Conservation (phyloP, 1,140 invertebrate genomes). For the Portunus trituberculatus region DNA sequence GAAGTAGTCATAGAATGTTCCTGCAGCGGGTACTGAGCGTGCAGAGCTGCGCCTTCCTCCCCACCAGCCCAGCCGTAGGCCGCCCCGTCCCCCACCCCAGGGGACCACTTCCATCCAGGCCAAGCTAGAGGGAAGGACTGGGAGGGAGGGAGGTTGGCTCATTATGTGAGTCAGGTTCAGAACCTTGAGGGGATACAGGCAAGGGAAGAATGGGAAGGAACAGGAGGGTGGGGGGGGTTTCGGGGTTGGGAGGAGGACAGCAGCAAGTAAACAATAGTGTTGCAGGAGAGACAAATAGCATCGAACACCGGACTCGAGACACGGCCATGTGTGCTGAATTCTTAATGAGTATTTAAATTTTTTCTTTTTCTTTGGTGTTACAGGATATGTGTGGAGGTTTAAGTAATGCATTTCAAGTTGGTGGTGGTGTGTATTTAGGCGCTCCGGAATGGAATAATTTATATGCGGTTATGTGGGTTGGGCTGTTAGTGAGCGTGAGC, state of each 20-base stretch:
- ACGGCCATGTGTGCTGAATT: neutral
- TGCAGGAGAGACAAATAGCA: neutral
- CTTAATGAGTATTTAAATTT: conserved; percentile 15
- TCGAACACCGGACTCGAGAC: neutral
- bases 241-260: neutral
- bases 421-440: neutral
- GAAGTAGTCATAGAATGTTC: neutral
- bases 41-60: neutral
- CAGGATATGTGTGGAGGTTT: neutral
- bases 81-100: too few relatives aligned
- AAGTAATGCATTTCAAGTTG: neutral
- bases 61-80: neutral
- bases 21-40: neutral
- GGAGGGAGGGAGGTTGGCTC: too few relatives aligned
- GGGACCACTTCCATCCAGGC: too few relatives aligned
- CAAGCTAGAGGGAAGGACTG: too few relatives aligned
- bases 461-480: neutral
- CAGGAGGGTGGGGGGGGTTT: neutral
- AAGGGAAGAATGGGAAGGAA: neutral
- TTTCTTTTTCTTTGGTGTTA: neutral
- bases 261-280: neutral
- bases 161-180: too few relatives aligned
- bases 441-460: neutral
- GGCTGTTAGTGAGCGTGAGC: neutral
- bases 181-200: neutral